phyloP scores from a whole-genome alignment of 2,113 vertebrate species.

The Rhadina sibilatrix region DNA sequence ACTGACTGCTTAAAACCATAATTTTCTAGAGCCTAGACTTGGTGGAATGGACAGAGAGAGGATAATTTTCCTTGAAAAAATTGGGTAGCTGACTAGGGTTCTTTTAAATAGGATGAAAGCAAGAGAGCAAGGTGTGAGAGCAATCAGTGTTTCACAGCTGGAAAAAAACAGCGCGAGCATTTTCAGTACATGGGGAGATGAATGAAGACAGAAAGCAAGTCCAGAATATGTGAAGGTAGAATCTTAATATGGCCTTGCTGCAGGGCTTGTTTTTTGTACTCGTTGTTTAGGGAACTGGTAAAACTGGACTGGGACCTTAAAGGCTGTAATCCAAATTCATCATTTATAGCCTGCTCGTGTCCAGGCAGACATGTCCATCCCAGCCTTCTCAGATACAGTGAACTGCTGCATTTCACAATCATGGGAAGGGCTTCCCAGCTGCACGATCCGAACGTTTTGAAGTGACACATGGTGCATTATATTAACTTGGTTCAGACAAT shows the following conservation, averaged over 20 bases:
- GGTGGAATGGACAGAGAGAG: background rate
- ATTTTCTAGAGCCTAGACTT: background rate
- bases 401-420: constrained; percentile 50
- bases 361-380: constrained; percentile 1
- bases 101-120: background rate
- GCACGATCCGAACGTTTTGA: constrained; percentile 50
- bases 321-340: background rate
- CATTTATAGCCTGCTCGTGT: background rate
- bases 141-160: accelerated
- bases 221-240: background rate
- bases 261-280: background rate
- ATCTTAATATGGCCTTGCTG: background rate
- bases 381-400: background rate
- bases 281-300: background rate
- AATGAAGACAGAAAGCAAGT: background rate
- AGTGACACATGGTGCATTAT: constrained; percentile 63
- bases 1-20: background rate
- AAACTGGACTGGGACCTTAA: background rate
- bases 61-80: background rate
- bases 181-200: background rate
- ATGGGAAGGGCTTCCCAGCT: constrained; percentile 57
- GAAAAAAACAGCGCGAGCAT: background rate
- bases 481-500: constrained; percentile 53
- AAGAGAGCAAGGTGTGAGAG: background rate
- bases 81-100: background rate